Percentiles rank a stretch among this genome's conserved stretches.
These are phyloP conservation scores for Zaprionus africanus DNA, from an alignment of 1,140 invertebrate species.

Conservation along the genomic window DNA sequence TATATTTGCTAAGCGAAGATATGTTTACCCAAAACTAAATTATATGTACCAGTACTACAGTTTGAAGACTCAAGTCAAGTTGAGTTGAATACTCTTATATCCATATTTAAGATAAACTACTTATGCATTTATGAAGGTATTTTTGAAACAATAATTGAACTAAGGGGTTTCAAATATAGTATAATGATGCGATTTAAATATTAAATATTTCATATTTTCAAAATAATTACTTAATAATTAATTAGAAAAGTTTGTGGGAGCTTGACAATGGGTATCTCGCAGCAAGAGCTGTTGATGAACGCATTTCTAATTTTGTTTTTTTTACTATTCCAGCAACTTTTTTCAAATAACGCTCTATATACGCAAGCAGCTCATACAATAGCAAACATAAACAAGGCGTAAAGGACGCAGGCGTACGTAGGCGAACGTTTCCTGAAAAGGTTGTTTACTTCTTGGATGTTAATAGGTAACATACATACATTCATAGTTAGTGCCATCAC, in stretches of 20 bases:
- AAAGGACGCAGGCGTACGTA: slow-evolving; percentile 5
- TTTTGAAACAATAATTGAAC: no score
- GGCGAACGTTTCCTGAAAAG: neutral
- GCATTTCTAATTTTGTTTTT: neutral
- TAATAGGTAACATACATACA: neutral
- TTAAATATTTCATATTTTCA: no score
- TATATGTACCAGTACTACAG: no score
- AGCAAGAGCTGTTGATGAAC: neutral
- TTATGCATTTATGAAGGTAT: no score
- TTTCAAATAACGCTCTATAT: neutral
- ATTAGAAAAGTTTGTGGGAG: neutral
- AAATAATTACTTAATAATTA: no score
- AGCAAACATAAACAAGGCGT: neutral
- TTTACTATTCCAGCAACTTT: neutral
- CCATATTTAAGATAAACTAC: no score
- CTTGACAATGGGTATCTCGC: neutral
- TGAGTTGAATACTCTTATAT: no score
- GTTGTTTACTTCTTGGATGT: neutral
- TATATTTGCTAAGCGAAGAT: neutral
- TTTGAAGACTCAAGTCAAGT: no score
- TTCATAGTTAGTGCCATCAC: neutral
- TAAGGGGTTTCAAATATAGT: no score
- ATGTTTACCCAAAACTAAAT: neutral
- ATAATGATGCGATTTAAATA: no score
- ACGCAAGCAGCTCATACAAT: neutral